phyloP scores from a whole-genome alignment of 2,113 vertebrate genomes.

The Ammodytes dubius region DNA sequence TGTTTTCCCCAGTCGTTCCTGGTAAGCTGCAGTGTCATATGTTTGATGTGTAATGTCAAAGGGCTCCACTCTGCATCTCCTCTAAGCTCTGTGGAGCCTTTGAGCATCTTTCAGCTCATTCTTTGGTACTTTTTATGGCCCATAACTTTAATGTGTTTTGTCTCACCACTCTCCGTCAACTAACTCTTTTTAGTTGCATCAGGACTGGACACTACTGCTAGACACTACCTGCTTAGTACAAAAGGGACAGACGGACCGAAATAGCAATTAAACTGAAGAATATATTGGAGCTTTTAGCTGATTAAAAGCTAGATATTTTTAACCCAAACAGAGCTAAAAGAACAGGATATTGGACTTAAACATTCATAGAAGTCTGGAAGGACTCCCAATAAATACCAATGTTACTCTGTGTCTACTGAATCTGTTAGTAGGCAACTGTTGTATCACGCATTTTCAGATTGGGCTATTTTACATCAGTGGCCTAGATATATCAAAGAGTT shows the following conservation, averaged over 20 bases:
- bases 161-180: background rate
- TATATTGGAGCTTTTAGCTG: background rate
- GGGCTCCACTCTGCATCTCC: background rate
- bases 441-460: too few relatives aligned
- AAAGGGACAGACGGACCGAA: background rate
- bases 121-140: background rate
- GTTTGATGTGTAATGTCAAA: background rate
- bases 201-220: background rate
- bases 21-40: background rate
- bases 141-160: background rate
- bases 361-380: too few relatives aligned
- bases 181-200: background rate
- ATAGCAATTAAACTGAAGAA: background rate
- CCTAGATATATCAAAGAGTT: background rate
- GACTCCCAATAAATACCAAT: too few relatives aligned
- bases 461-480: too few relatives aligned
- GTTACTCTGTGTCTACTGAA: background rate
- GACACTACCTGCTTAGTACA: too few relatives aligned
- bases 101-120: background rate
- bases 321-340: background rate
- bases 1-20: background rate
- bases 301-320: background rate
- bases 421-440: background rate
- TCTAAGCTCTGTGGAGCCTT: background rate
- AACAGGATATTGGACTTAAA: too few relatives aligned